Evolutionary conservation across 2,797 vertebrate genomes (phyloP), one percentile per base, ranked within the genome.

Genomic region (Chiroxiphia lanceolata): DNA sequence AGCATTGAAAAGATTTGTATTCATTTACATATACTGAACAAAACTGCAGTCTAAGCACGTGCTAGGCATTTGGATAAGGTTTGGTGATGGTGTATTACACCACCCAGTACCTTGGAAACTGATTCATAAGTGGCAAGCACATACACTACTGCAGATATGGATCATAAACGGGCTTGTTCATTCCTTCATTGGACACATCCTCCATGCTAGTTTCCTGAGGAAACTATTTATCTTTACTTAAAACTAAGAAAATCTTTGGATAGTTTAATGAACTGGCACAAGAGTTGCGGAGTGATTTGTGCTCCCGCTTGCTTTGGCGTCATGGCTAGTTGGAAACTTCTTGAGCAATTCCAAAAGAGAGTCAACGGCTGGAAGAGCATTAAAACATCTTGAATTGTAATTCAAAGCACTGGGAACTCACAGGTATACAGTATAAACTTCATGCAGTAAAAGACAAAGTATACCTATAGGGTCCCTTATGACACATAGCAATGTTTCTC

Each of bases 141-240:
- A 36, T 2, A 19, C 22, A 31, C 27, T 12, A 7, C 10, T 31
- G 38, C 38, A 68, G n/a, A 6, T 26, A 65, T 0, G 0, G 38
- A 83, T 83, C 36, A 68, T 64, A 51, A 79, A 64, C 16, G 21
- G 29, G 8, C 15, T 87, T 61, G 13, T 20, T 67, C 5, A 7
- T 64, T 54, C 40, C 65, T 31, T 10, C 0, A 0, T 11, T 60
- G 33, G 33, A 59, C 25, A 80, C 85, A 78, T 42, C 16, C 21
- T 45, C 23, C 38, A 31, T 14, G 9, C 2, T 23, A 40, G 10
- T 26, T 69, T 79, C 42, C 48, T 61, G 51, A 29, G 54, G 4
- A 12, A n/a, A n/a, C n/a, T 26, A 38, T 15, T 83, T 22, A 26
- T 10, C n/a, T 44, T 76, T 53, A 74, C 19, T 15, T 74, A 48